Evolutionary conservation across 2,797 vertebrate genomes (phyloP), one percentile per base, ranked within the genome.

Genomic region (Cossypha niveicapilla): DNA sequence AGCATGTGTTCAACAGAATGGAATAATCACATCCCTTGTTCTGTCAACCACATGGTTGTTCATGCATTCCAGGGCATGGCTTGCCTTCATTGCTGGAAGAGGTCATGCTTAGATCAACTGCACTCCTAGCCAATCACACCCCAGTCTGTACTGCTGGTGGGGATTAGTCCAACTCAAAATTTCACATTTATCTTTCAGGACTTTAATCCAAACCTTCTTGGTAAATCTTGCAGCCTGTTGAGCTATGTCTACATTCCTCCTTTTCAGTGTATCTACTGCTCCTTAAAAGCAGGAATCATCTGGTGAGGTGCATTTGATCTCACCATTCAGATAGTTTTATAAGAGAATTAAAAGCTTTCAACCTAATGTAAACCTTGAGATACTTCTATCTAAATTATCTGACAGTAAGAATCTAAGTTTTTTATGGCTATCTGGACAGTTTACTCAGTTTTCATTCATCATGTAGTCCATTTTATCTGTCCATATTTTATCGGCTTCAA

Each of bases 191-290:
- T 34, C 13, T 51, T 51, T 62, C 18, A 30, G 34, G 66, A 51
- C 13, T 37, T 32, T 51, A 51, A 57, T 30, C 17, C 14, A 72
- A 57, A 24, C 34, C 41, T 74, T 58, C 22, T 25, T 35, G 27
- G 12, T 57, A 72, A 62, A 37, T 72, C 9, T 47, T 81, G 25
- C 21, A 72, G 4, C 13, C 22, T 72, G 17, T 39, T 72, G 19
- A 72, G 7, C 12, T 76, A 24, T 9, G 3, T 22, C 25, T 72
- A 2, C 0, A 0, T 39, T 48, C 11, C 2, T 10, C 30, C 14
- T 41, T 77, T 67, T 50, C 5, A 45, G 6, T 47, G 9, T 57
- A 62, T 41, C 25, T 66, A 18, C 7, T 1, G 3, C 19, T 72
- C 19, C 9, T 56, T 22, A 21, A 25, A 17, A 10, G 25, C 13